Conservation (phyloP, 2,113 vertebrate genomes). For the Thinocorus orbignyianus region DNA sequence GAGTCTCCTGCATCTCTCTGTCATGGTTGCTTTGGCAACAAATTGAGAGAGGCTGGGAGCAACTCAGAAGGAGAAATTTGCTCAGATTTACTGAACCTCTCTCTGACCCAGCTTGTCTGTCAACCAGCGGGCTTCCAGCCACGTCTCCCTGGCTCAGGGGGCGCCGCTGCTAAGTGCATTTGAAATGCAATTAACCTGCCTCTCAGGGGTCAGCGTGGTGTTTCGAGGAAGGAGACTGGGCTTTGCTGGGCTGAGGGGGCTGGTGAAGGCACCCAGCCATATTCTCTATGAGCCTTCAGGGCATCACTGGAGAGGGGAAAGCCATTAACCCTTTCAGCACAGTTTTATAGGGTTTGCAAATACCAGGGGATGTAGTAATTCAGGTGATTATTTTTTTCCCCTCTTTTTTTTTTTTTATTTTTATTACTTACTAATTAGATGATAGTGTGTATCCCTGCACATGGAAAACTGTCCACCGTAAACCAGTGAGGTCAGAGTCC, state of each 20-base stretch:
- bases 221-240: background rate
- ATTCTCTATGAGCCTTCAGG: background rate
- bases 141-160: background rate
- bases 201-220: background rate
- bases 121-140: background rate
- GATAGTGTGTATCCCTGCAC: background rate
- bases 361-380: background rate
- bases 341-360: background rate
- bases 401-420: too few species aligned
- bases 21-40: constrained; percentile 21
- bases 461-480: background rate
- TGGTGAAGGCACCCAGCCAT: background rate
- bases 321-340: background rate
- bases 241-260: background rate
- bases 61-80: background rate
- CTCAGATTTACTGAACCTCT: background rate
- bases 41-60: background rate
- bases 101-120: background rate
- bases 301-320: background rate
- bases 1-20: background rate
- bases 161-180: background rate
- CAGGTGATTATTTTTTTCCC: background rate
- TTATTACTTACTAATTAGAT: too few species aligned
- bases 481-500: background rate
- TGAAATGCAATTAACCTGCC: background rate